Evolutionary conservation across 2,797 vertebrate species (phyloP), one percentile per base, ranked within the genome.

Genomic region (Trachurus trachurus): DNA sequence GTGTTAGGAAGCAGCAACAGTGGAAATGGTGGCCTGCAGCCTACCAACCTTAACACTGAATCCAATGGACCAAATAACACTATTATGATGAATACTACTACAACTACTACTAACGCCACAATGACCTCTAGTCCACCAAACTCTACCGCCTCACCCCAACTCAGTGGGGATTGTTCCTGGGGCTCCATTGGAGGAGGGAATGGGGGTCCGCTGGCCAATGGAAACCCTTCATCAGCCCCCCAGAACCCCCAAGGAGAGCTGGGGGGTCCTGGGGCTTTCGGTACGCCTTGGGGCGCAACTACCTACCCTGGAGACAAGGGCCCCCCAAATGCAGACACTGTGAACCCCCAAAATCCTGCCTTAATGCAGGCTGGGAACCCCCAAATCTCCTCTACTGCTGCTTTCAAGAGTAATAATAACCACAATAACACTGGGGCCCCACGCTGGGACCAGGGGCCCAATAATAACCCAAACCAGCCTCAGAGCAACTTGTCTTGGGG

Each of bases 11-110:
- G 88, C 91, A 88, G 88, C 89, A 92, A 67, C 86, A 89, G 86
- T 87, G 92, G 88, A 85, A 96, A 95, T 92, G 96, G 96, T 94
- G 96, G 97, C 93, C 97, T 97, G 94, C 96, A 97, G 95, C 95
- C 96, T 96, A 96, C 96, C 92, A 97, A 96, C 95, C 96, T 97
- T 94, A 97, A 98, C 98, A 96, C 97, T 97, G 98, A 99, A 96
- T 94, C 96, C 94, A 97, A 97, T 93, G 98, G 98, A 99, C 98
- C 98, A 99, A 99, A 98, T 97, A 97, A 99, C 98, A 99, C 98
- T 94, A 95, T 94, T 60, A 92, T 87, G 90, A 94, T 92, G 82
- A 94, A 91, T 98, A 98, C 96, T 93, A 94, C 92, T 90, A 92
- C 89, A 72, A 89, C 92, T 95, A 96, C 94, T 98, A 93, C 92